Evolutionary conservation across 2,888 invertebrate species (phyloP), one percentile per base, ranked within the genome.

Genomic region (Alviniconcha strummeri): DNA sequence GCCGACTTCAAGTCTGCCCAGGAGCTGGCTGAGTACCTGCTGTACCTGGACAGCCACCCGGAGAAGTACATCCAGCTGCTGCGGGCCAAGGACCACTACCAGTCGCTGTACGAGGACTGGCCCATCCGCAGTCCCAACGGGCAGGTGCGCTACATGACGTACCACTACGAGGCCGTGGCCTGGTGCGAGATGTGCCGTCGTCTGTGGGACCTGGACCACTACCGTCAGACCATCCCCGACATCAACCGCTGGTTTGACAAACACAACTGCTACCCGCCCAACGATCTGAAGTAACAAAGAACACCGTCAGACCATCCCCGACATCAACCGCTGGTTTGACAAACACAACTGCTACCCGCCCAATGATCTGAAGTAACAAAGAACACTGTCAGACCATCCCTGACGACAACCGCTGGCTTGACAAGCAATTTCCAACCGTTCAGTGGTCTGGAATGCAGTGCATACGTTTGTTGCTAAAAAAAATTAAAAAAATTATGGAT

Each of bases 161-260:
- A 85, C 71, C 84, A 83, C 69, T 86, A 80, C 72, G 84, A 85
- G 56, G n/a, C 77, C 8, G 72, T 71, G 36, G 56, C 85, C 3
- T 74, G 84, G 69, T 86, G 86, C 64, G 81, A 85, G 56, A 55
- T 85, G 55, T 86, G 86, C 67, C 82, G 84, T 9, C 72, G 84
- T 17, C 74, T 86, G 78, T 86, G 86, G 86, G 82, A 86, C 52
- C 9, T 85, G 69, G 74, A 86, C 19, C 54, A 17, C 13, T 81
- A 85, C 67, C 5, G 78, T 17, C 69, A 83, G n/a, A 72, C 36
- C 13, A 55, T 81, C 5, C 81, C 81, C 1, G 80, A 83, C 36
- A 83, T 85, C 15, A 36, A 36, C 36, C 36, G 36, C 36, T 36
- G 36, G 36, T 36, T 36, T 36, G 36, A 36, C 36, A 36, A 36